phyloP scores from a whole-genome alignment of 2,888 invertebrate species.

The Drosophila ustulata region DNA sequence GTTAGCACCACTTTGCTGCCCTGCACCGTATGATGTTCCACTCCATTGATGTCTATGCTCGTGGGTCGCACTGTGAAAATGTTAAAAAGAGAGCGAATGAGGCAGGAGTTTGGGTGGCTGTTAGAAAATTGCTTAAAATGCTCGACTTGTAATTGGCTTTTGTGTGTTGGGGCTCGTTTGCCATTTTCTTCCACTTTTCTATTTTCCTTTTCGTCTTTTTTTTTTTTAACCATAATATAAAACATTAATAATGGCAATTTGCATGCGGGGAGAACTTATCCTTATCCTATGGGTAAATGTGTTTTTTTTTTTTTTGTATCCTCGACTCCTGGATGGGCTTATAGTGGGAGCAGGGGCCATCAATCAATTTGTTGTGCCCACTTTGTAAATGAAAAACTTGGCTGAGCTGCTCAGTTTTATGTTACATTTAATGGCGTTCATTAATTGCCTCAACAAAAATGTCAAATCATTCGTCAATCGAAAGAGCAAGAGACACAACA shows the following conservation, averaged over 20 bases:
- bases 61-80: conserved; percentile 91
- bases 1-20: conserved; percentile 92
- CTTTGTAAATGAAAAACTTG: conserved; percentile 63
- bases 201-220: conserved; percentile 10
- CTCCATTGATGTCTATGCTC: conserved; percentile 90
- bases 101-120: conserved; percentile 21
- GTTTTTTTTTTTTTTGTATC: conserved; percentile 3
- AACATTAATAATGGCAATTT: conserved; percentile 72
- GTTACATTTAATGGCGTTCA: conserved; percentile 68
- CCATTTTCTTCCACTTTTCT: conserved; percentile 22
- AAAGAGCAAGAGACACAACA: conserved; percentile 12
- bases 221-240: conserved; percentile 53
- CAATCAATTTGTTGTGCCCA: conserved; percentile 64
- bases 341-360: conserved; percentile 29
- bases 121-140: conserved; percentile 65
- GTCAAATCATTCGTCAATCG: conserved; percentile 65
- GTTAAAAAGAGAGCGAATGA: conserved; percentile 41
- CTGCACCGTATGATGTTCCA: conserved; percentile 91
- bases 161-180: conserved; percentile 47
- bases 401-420: conserved; percentile 52
- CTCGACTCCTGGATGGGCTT: neutral
- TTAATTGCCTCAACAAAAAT: conserved; percentile 62
- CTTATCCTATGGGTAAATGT: conserved; percentile 40
- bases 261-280: conserved; percentile 40
- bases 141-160: conserved; percentile 65